A percentile compares a stretch with the other conserved stretches of the same genome.
phyloP scores from a whole-genome alignment of 1,140 invertebrate species.

The Heliothis subflexa region DNA sequence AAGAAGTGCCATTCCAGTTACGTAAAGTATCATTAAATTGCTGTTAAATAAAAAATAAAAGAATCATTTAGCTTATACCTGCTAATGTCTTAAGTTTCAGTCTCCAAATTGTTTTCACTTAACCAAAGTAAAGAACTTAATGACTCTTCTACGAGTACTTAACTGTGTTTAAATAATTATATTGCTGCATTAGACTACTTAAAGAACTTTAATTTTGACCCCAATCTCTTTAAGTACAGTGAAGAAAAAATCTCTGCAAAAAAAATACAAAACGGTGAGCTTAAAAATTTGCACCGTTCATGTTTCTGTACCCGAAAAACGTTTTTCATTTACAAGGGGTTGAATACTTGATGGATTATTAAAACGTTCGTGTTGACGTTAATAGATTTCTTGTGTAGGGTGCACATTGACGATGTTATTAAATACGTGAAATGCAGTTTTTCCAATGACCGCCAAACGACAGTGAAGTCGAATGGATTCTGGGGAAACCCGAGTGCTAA shows the following conservation, averaged over 20 bases:
- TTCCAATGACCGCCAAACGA: constrained; percentile 62
- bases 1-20: too few species aligned
- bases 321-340: constrained; percentile 69
- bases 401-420: constrained; percentile 75
- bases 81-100: constrained; percentile 7
- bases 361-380: constrained; percentile 76
- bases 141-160: constrained; percentile 8
- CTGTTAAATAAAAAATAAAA: not conserved
- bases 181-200: constrained; percentile 1
- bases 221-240: not conserved
- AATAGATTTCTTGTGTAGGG: constrained; percentile 79
- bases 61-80: not conserved
- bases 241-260: constrained; percentile 20
- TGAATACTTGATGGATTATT: constrained; percentile 76
- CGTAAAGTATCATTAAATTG: too few species aligned
- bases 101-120: constrained; percentile 22
- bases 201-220: not conserved
- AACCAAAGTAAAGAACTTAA: not conserved
- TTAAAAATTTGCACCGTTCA: constrained; percentile 39
- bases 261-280: constrained; percentile 12
- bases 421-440: constrained; percentile 83
- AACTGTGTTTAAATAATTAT: constrained; percentile 1
- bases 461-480: constrained; percentile 39
- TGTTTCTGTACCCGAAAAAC: constrained; percentile 53
- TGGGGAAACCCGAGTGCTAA: constrained; percentile 53